phyloP scores from a whole-genome alignment of 1,140 invertebrate genomes.

The Drosophila malerkotliana region DNA sequence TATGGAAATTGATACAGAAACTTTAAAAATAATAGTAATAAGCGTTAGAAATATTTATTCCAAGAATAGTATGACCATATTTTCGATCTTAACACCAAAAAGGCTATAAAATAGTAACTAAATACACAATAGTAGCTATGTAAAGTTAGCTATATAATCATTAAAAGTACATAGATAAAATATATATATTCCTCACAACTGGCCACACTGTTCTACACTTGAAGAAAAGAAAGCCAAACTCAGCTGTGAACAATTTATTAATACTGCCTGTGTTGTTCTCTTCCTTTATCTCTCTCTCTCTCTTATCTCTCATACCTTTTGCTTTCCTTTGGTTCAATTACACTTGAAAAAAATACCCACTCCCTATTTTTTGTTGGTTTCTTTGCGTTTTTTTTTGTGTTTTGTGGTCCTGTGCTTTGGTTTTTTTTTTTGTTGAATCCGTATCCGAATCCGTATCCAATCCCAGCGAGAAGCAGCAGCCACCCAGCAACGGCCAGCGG shows the following conservation, averaged over 20 bases:
- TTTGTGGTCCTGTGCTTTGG: not conserved
- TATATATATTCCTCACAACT: not conserved
- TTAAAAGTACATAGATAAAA: no score
- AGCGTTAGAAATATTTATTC: no score
- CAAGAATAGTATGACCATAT: no score
- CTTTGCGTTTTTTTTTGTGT: conserved; percentile 22
- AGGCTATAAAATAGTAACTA: no score
- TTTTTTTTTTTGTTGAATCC: conserved; percentile 16
- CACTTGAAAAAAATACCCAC: not conserved
- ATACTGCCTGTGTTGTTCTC: conserved; percentile 37
- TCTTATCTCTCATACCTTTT: not conserved
- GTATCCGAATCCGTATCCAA: not conserved
- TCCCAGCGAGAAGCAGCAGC: conserved; percentile 42
- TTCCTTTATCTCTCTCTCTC: conserved; percentile 39
- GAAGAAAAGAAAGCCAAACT: not conserved
- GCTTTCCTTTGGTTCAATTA: not conserved
- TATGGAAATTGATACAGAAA: no score
- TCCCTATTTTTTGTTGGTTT: not conserved
- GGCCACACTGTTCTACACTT: no score
- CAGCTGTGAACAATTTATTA: conserved; percentile 42
- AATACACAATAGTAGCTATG: no score
- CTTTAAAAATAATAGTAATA: no score
- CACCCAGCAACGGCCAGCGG: conserved; percentile 13
- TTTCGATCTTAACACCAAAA: no score
- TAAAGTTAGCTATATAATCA: no score